Evolutionary conservation across 2,113 vertebrate genomes (phyloP).

Genomic region (Apistogramma diplotaenia): DNA sequence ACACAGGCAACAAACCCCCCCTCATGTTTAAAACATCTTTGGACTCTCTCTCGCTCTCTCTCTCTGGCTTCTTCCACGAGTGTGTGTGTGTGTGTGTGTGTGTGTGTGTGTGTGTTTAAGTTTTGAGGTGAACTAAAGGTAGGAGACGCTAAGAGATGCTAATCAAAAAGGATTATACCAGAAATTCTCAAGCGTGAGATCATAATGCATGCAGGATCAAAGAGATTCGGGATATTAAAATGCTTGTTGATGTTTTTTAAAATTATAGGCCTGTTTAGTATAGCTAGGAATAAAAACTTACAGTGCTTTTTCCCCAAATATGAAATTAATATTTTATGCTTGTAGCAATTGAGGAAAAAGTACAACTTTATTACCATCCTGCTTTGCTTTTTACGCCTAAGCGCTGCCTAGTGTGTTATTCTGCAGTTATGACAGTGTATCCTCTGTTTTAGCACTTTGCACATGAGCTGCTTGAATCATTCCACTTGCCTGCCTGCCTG

Average conservation of each 20-base stretch:
- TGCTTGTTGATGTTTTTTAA: slow-evolving; percentile 13
- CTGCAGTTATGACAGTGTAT: neutral
- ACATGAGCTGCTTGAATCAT: neutral
- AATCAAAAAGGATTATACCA: slow-evolving; percentile 40
- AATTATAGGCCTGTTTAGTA: slow-evolving; percentile 12
- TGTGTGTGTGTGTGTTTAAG: slow-evolving; percentile 6
- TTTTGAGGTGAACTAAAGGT: slow-evolving; percentile 61
- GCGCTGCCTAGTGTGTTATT: neutral
- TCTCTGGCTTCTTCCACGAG: neutral
- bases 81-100: neutral
- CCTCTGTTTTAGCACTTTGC: neutral
- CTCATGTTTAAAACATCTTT: slow-evolving; percentile 75
- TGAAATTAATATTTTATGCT: slow-evolving; percentile 35
- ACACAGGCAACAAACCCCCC: slow-evolving; percentile 60
- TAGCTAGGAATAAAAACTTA: slow-evolving; percentile 10
- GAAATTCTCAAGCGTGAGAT: slow-evolving; percentile 32
- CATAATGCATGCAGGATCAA: slow-evolving; percentile 46
- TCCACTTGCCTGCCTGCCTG: neutral
- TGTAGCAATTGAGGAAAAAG: neutral
- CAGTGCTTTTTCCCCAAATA: neutral
- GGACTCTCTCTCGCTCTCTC: neutral
- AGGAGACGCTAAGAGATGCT: slow-evolving; percentile 43
- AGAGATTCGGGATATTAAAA: slow-evolving; percentile 20
- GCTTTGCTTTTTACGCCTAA: neutral
- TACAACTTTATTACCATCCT: neutral